Percentiles rank a stretch among this genome's conserved stretches.
These are phyloP conservation scores for Myiothlypis coronata DNA, from an alignment of 2,797 vertebrate genomes.

Conservation along the genomic window DNA sequence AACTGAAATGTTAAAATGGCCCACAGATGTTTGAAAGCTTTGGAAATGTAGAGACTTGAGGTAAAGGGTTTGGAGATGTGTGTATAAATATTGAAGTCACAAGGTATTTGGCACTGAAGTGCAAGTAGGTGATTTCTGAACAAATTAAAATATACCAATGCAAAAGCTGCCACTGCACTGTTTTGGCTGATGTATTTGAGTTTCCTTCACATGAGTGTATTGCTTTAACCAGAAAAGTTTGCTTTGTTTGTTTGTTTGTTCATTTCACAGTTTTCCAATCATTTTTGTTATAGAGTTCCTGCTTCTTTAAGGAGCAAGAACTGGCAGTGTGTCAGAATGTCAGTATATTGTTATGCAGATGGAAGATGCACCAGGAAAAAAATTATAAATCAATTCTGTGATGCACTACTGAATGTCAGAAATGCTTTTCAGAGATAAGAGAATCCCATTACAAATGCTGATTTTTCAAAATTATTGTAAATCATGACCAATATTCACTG, in stretches of 20 bases:
- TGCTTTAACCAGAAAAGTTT: constrained; percentile 33
- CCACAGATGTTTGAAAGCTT: not conserved
- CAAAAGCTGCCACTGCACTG: not conserved
- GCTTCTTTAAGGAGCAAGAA: constrained; percentile 4
- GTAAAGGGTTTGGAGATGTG: not conserved
- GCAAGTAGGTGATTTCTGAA: not conserved
- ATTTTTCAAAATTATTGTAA: constrained; percentile 39
- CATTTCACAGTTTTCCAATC: not conserved
- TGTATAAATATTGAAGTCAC: not conserved
- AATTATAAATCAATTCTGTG: constrained; percentile 33
- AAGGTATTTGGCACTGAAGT: not conserved
- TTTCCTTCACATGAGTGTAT: not conserved
- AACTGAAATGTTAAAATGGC: not conserved
- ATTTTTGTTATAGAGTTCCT: not conserved
- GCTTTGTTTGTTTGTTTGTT: not conserved
- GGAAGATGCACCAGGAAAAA: not conserved
- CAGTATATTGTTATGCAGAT: not conserved
- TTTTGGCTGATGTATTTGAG: not conserved
- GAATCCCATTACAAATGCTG: constrained; percentile 42
- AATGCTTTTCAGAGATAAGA: constrained; percentile 47
- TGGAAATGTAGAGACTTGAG: not conserved
- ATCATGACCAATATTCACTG: constrained; percentile 25
- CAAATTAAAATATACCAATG: not conserved
- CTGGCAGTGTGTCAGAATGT: constrained; percentile 3
- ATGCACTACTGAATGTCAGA: constrained; percentile 32